These are phyloP conservation scores for Callyntrura guangdongensis DNA, from an alignment of 2,888 invertebrate genomes.

Conservation along the genomic window DNA sequence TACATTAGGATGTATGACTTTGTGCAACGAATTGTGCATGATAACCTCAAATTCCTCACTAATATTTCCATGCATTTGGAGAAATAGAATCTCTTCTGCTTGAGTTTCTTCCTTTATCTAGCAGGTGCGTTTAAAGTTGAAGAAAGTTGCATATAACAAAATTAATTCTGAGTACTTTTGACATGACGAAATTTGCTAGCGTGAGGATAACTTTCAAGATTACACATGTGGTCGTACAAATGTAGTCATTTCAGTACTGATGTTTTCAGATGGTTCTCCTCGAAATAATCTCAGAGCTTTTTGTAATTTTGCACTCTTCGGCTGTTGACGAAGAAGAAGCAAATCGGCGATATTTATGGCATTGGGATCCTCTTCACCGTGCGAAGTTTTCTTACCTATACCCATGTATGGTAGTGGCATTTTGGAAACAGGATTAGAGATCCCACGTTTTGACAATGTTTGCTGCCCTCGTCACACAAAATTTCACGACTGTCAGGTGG, in stretches of 20 bases:
- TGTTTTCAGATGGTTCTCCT: slow-evolving; percentile 47
- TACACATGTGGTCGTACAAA: slow-evolving; percentile 58
- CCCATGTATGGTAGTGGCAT: not conserved
- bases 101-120: slow-evolving; percentile 49
- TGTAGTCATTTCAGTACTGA: slow-evolving; percentile 37
- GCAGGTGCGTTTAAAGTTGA: not conserved
- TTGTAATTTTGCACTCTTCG: slow-evolving; percentile 37
- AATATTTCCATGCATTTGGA: slow-evolving; percentile 53
- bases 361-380: slow-evolving; percentile 8
- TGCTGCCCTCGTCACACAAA: too few relatives aligned
- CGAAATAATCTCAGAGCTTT: slow-evolving; percentile 44
- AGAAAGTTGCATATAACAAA: not conserved
- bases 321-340: slow-evolving; percentile 14
- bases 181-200: too few relatives aligned
- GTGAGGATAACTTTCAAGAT: not conserved
- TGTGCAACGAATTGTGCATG: not conserved
- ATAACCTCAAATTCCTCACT: slow-evolving; percentile 65
- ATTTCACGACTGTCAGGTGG: too few relatives aligned
- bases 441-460: too few relatives aligned
- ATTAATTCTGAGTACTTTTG: too few relatives aligned
- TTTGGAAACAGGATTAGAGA: not conserved
- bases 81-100: slow-evolving; percentile 33
- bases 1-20: slow-evolving; percentile 44
- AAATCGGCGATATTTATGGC: slow-evolving; percentile 18
- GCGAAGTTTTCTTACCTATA: not conserved